Conservation (phyloP, 2,888 invertebrate genomes). For the Cenopis cana region DNA sequence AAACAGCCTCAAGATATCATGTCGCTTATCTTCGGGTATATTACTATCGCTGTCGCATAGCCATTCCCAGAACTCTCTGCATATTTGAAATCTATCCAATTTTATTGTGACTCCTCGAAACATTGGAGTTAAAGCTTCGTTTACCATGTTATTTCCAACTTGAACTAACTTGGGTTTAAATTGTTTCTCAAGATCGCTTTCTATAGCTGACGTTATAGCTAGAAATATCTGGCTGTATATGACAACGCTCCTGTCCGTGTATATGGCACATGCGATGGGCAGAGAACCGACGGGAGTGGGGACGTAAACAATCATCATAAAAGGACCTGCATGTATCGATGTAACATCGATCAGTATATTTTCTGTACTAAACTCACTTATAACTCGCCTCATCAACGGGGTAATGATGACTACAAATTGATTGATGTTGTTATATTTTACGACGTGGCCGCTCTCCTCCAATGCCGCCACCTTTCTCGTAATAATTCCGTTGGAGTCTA, state of each 20-base stretch:
- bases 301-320: conserved; percentile 52
- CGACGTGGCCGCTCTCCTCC: conserved; percentile 44
- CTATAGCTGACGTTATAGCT: conserved; percentile 50
- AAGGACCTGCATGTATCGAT: conserved; percentile 43
- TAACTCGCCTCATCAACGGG: conserved; percentile 55
- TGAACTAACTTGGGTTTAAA: conserved; percentile 54
- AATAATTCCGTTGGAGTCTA: conserved; percentile 41
- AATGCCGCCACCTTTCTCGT: conserved; percentile 32
- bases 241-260: conserved; percentile 47
- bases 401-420: conserved; percentile 54
- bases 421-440: conserved; percentile 44
- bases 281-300: conserved; percentile 55
- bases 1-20: conserved; percentile 48
- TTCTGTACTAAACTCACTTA: conserved; percentile 49
- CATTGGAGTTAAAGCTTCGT: conserved; percentile 47
- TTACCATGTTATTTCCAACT: conserved; percentile 49
- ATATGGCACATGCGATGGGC: conserved; percentile 56
- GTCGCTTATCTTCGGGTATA: conserved; percentile 46
- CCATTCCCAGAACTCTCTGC: conserved; percentile 50
- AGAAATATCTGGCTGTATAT: conserved; percentile 52
- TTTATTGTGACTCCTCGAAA: conserved; percentile 49
- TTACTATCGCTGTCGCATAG: conserved; percentile 46
- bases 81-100: conserved; percentile 47
- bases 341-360: conserved; percentile 53
- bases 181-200: conserved; percentile 45